Conservation (phyloP, 2,113 vertebrate genomes). For the Lethenteron camtschaticum region DNA sequence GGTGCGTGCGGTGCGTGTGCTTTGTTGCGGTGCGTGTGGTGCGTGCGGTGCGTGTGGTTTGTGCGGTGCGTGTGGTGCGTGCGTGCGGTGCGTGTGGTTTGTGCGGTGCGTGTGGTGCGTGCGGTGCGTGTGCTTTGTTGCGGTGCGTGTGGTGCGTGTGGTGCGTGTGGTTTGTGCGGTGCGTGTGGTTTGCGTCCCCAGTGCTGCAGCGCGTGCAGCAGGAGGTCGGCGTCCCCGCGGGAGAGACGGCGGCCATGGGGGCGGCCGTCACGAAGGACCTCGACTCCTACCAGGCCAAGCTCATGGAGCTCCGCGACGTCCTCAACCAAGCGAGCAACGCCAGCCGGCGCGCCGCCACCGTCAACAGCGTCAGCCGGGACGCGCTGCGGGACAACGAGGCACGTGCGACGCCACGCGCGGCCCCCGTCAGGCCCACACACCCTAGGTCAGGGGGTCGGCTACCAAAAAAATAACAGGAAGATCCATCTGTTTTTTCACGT, state of each 20-base stretch:
- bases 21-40: too few species aligned
- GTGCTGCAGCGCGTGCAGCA: conserved; percentile 40
- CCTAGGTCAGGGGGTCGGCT: too few species aligned
- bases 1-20: too few species aligned
- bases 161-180: neutral
- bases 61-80: too few species aligned
- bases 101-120: neutral
- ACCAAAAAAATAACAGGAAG: too few species aligned
- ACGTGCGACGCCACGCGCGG: neutral
- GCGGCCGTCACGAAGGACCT: conserved; percentile 24
- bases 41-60: too few species aligned
- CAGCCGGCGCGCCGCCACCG: conserved; percentile 32
- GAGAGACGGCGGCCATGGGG: conserved; percentile 25
- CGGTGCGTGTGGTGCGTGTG: too few species aligned
- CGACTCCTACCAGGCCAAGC: conserved; percentile 26
- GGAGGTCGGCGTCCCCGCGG: conserved; percentile 24
- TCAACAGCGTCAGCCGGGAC: conserved; percentile 48
- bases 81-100: too few species aligned
- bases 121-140: too few species aligned
- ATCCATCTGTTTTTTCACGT: too few species aligned
- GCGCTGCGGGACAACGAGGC: conserved; percentile 48
- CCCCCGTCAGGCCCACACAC: too few species aligned
- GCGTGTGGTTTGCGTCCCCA: conserved; percentile 14
- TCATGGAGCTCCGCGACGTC: conserved; percentile 64
- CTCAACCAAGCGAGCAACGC: conserved; percentile 53